phyloP scores from a whole-genome alignment of 1,140 invertebrate species.

The Drosophila rufa region DNA sequence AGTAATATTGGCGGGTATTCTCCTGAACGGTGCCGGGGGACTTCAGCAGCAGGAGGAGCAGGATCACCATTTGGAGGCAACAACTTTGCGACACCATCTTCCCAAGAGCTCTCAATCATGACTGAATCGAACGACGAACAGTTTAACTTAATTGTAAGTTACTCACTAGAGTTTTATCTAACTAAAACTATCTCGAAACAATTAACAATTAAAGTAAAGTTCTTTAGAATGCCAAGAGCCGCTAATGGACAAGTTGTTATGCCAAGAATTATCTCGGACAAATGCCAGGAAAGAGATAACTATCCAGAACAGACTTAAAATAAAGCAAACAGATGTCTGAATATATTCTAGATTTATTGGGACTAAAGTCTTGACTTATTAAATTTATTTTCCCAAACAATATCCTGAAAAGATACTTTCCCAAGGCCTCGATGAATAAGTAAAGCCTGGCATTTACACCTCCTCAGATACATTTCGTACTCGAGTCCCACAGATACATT shows the following conservation, averaged over 20 bases:
- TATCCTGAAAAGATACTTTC: neutral
- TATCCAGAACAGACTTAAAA: neutral
- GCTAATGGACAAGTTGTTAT: neutral
- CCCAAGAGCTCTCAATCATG: constrained; percentile 1
- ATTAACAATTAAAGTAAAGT: neutral
- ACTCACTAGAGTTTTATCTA: neutral
- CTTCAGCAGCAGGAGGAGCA: constrained; percentile 8
- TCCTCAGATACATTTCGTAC: constrained; percentile 9
- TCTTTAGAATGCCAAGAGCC: neutral
- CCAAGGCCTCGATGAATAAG: constrained; percentile 20
- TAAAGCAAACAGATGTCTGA: neutral
- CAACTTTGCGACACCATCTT: constrained; percentile 12
- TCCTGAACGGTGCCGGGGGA: neutral
- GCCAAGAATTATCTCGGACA: neutral
- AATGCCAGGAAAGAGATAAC: too few species aligned
- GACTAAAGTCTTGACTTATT: neutral
- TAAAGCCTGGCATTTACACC: constrained; percentile 26
- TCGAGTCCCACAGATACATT: constrained; percentile 12
- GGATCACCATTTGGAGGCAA: constrained; percentile 4
- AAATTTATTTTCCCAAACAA: neutral
- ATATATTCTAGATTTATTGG: neutral
- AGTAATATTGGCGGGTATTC: too few species aligned
- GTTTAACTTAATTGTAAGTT: neutral
- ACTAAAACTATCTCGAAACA: neutral
- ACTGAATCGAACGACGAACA: constrained; percentile 2